Base-by-base conservation (phyloP, 2,797 vertebrate species). In the Pogonophryne albipinna region DNA sequence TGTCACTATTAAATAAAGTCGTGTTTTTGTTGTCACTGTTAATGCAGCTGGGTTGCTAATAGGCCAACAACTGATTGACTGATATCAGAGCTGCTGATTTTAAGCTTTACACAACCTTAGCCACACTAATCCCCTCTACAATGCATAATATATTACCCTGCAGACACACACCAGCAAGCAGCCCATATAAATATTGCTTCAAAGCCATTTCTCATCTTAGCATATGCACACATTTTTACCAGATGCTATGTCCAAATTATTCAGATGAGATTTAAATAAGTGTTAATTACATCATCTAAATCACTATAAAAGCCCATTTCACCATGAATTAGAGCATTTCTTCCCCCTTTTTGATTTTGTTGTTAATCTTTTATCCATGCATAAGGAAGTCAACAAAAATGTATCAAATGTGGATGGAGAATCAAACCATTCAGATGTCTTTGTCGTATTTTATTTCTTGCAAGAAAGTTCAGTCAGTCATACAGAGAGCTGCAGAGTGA, bases 131-230 rank as follows among this genome's bases (percentile, higher is more conserved):
- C 74, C 65, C 38, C 7, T 10, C 44, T 53, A 55, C 81, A 83
- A 72, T 78, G 76, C 75, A 81, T 87, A 72, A 79, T 66, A 55
- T 76, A 80, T 76, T 78, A 83, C 76, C 67, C 75, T 60, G 34
- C 59, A 85, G 76, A 74, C 61, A 9, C 52, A 64, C 63, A 55
- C 11, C 31, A 72, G 52, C 61, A 49, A 44, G n/a, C 58, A 74
- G 20, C 44, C 38, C n/a, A 10, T 31, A 9, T 59, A 38, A 51
- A 14, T 34, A 38, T 44, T 64, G 38, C 58, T 57, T 47, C 31
- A 62, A 20, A 38, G 42, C 10, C 23, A 56, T 56, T 56, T 66
- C 45, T 58, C 14, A 66, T 65, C 8, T 6, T 19, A 67, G 45
- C 20, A 44, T 19, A 27, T 19, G 46, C 50, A 52, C 34, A 7